Evolutionary conservation across 1,140 invertebrate genomes (phyloP).

Genomic region (Drosophila micromelanica): DNA sequence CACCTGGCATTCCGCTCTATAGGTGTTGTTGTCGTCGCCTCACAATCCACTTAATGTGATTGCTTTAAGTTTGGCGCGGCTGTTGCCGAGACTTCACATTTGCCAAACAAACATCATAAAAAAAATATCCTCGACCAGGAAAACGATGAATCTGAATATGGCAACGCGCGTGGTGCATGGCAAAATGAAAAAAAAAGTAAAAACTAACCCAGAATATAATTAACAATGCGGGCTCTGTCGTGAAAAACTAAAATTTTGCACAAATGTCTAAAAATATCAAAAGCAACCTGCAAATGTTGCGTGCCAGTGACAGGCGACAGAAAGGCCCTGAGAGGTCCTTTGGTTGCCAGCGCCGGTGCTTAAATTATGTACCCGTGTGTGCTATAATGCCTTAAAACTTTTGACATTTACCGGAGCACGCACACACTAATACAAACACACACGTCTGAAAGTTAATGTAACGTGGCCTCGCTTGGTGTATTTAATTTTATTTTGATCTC

Average conservation of each 20-base stretch:
- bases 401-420: slow-evolving; percentile 39
- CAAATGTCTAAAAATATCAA: slow-evolving; percentile 44
- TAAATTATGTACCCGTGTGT: slow-evolving; percentile 15
- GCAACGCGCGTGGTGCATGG: neutral
- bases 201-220: slow-evolving; percentile 20
- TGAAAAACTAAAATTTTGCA: slow-evolving; percentile 26
- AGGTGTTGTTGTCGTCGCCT: slow-evolving; percentile 7
- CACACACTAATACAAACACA: slow-evolving; percentile 6
- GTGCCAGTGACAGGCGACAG: slow-evolving; percentile 32
- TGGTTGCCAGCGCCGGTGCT: neutral
- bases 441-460: neutral
- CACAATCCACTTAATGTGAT: slow-evolving; percentile 65
- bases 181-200: neutral
- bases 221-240: slow-evolving; percentile 15
- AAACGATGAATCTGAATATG: neutral
- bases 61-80: slow-evolving; percentile 47
- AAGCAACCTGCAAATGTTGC: slow-evolving; percentile 28
- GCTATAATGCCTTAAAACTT: slow-evolving; percentile 33
- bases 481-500: slow-evolving; percentile 36
- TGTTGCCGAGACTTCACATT: slow-evolving; percentile 27
- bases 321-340: slow-evolving; percentile 24
- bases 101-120: slow-evolving; percentile 32
- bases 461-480: neutral
- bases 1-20: slow-evolving; percentile 2
- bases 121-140: slow-evolving; percentile 43